Base-by-base conservation (phyloP, 2,113 vertebrate species). In the Cavia aperea region DNA sequence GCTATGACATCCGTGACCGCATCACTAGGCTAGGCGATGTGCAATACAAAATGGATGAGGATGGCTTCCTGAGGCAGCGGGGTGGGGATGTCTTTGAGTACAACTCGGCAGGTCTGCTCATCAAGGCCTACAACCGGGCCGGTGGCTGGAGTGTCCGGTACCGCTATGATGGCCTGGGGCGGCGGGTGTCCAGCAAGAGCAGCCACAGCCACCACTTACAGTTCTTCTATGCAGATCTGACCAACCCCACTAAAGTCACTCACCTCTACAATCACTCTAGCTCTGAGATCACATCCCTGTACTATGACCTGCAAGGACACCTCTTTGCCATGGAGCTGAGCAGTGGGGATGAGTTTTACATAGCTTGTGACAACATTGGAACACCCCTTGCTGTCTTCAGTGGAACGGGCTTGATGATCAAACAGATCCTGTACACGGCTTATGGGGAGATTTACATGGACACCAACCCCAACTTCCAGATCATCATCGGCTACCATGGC, bases 251-350 rank as follows among this genome's bases (percentile, higher is more conserved):
- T 31, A 98, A 99, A 90, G 98, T 99, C 96, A 99, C 99, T 7
- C 99, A 99, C 82, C 98, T 99, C 96, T 99, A 99, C 97, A 99
- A 99, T 93, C 99, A 99, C 96, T 99, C 99, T 0, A 99, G 99
- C 97, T 99, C 99, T 0, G 99, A 99, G 97, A 99, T 99, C 95
- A 98, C 99, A 0, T 99, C 99, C 1, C 98, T 99, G 33, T 99
- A 99, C 97, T 99, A 99, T 0, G 99, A 99, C 97, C 98, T 99
- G 54, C 99, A 99, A 95, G 99, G 99, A 4, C 99, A 99, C 95
- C 98, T 99, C 88, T 99, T 99, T 31, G 99, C 99, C 12, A 99
- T 99, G 99, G 99, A 99, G 96, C 97, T 99, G 33, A 99, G 99
- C 98, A 99, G 99, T 0, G 99, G 99, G 0, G 99, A 99, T 8